Conservation (phyloP, 2,797 vertebrate species). For the Emys orbicularis region DNA sequence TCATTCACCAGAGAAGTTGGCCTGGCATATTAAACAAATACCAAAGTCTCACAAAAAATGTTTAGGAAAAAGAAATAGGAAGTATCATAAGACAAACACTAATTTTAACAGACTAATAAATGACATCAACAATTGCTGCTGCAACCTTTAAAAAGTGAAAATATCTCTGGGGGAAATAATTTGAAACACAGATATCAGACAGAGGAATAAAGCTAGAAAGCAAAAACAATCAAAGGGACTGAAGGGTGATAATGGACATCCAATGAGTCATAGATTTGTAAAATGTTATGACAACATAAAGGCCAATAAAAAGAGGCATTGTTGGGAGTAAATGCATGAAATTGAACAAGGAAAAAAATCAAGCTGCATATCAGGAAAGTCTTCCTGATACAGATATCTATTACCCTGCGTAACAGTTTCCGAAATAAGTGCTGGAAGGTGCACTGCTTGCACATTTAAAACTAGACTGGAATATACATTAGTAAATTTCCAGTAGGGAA, state of each 20-base stretch:
- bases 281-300: background rate
- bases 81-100: background rate
- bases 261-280: background rate
- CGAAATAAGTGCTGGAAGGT: background rate
- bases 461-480: background rate
- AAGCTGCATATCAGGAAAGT: background rate
- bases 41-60: background rate
- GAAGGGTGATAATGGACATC: accelerated
- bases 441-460: background rate
- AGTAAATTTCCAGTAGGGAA: background rate
- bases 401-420: background rate
- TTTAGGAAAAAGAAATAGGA: background rate
- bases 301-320: background rate
- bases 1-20: background rate
- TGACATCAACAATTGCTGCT: background rate
- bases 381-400: background rate
- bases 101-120: background rate
- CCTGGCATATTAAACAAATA: background rate
- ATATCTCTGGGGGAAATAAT: background rate
- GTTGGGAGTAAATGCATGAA: background rate
- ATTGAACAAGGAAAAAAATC: background rate
- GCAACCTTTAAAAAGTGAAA: background rate
- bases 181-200: background rate
- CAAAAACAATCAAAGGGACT: background rate
- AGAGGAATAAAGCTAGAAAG: background rate